Evolutionary conservation across 1,140 invertebrate genomes (phyloP).

Genomic region (Diuraphis noxia): DNA sequence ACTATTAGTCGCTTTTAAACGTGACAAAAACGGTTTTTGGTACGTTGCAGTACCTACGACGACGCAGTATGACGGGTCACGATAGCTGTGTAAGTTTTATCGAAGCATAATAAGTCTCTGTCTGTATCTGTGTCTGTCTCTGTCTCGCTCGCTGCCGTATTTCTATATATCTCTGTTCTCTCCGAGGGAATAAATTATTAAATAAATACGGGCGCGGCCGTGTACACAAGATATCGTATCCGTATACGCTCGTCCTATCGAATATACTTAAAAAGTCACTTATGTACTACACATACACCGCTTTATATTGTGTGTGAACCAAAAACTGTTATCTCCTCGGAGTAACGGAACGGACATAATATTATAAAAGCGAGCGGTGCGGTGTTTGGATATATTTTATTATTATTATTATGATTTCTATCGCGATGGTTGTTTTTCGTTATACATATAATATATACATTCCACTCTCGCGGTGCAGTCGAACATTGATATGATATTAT

Average conservation of each 20-base stretch:
- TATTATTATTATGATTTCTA: no score
- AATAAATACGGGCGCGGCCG: conserved; percentile 17
- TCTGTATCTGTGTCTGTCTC: neutral
- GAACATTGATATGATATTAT: no score
- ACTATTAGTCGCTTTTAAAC: neutral
- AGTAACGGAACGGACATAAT: neutral
- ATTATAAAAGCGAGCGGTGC: neutral
- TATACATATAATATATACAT: no score
- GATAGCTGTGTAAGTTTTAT: neutral
- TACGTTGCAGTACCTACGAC: neutral
- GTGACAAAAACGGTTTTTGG: neutral
- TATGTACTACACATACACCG: neutral
- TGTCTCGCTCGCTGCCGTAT: no score
- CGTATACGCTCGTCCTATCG: neutral
- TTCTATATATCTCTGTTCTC: neutral
- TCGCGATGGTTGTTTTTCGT: no score
- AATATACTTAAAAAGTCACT: conserved; percentile 23
- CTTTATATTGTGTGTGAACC: neutral
- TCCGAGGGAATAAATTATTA: conserved; percentile 24
- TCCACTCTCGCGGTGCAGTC: no score
- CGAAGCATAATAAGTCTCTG: neutral
- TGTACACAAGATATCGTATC: neutral
- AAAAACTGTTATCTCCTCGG: neutral
- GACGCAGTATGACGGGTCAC: neutral
- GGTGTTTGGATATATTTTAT: neutral